These are phyloP conservation scores for Sebastiscus albofasciatus DNA, from an alignment of 2,797 vertebrate genomes.

Conservation along the genomic window DNA sequence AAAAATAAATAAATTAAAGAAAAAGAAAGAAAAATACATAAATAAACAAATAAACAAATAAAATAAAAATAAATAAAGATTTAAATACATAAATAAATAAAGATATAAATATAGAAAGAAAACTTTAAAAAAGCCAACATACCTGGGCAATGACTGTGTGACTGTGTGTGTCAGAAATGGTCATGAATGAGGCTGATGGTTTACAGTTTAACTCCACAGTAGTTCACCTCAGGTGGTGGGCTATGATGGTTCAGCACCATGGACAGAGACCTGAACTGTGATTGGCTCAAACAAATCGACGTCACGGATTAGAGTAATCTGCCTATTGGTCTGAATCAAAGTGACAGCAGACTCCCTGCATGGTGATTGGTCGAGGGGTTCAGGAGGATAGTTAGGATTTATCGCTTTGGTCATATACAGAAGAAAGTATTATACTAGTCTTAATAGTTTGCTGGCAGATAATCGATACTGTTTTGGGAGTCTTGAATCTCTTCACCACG, in stretches of 20 bases:
- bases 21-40: too few species aligned
- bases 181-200: background rate
- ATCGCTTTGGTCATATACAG: constrained; percentile 24
- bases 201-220: background rate
- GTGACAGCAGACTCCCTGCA: constrained; percentile 31
- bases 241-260: constrained; percentile 68
- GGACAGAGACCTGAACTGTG: constrained; percentile 66
- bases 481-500: fast-evolving
- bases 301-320: constrained; percentile 66
- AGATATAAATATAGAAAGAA: too few species aligned
- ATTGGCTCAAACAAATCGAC: constrained; percentile 61
- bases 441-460: background rate
- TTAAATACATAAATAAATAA: fast-evolving
- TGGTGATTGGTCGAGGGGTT: constrained; percentile 55
- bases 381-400: constrained; percentile 9
- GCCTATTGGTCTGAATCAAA: constrained; percentile 69
- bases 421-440: constrained; percentile 20
- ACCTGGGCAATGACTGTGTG: too few species aligned
- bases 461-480: background rate
- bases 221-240: background rate
- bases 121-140: too few species aligned
- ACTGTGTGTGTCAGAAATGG: background rate
- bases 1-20: too few species aligned
- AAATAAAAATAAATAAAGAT: too few species aligned
- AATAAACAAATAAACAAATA: too few species aligned